phyloP scores from a whole-genome alignment of 2,113 vertebrate genomes.

The Megaceryle maxima region DNA sequence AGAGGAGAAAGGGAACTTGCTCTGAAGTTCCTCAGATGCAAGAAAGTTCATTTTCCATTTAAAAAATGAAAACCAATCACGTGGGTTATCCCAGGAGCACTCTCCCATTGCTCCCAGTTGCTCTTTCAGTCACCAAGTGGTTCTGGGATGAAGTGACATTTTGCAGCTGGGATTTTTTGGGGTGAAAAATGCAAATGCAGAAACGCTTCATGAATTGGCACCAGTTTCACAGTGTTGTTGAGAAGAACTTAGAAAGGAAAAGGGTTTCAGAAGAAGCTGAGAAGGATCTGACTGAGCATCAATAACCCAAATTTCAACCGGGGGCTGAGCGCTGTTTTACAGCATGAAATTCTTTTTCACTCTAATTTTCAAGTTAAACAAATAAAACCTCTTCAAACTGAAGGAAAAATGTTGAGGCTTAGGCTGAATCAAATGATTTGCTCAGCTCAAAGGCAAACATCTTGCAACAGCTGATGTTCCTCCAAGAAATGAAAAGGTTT shows the following conservation, averaged over 20 bases:
- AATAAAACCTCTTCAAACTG: not conserved
- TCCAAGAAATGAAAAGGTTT: not conserved
- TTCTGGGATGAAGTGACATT: not conserved
- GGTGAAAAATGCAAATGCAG: conserved; percentile 6
- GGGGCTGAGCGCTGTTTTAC: not conserved
- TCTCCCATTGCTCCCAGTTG: not conserved
- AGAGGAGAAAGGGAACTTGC: fast-evolving
- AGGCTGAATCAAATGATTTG: not conserved
- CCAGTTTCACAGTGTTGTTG: not conserved
- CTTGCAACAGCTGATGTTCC: not conserved
- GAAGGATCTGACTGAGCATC: conserved; percentile 27
- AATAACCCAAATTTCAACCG: conserved; percentile 2
- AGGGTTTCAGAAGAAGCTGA: conserved; percentile 24
- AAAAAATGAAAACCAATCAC: not conserved
- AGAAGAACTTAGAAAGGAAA: conserved; percentile 15
- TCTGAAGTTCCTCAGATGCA: not conserved
- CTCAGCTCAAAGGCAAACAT: not conserved
- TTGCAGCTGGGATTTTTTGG: not conserved
- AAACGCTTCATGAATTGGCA: not conserved
- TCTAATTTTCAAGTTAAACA: conserved; percentile 42
- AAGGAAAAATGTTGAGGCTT: not conserved
- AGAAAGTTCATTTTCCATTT: not conserved
- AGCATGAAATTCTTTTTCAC: not conserved
- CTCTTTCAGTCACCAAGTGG: not conserved
- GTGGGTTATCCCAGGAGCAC: not conserved